Evolutionary conservation across 1,140 invertebrate species (phyloP).

Genomic region (Eriosoma lanigerum): DNA sequence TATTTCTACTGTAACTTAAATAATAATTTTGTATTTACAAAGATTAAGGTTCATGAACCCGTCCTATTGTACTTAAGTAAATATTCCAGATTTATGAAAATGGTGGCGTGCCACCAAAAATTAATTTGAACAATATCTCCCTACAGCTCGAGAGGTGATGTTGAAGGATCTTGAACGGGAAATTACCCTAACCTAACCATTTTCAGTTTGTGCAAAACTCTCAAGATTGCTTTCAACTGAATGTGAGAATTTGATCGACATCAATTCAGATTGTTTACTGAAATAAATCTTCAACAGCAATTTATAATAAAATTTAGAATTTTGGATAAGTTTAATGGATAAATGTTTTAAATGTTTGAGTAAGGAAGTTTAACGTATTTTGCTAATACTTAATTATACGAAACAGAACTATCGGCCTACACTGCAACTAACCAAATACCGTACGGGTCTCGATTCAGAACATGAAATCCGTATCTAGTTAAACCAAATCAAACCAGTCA

Average conservation of each 20-base stretch:
- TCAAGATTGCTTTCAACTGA: neutral
- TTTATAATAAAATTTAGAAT: neutral
- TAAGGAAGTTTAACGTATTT: neutral
- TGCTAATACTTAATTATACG: neutral
- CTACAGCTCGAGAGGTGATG: neutral
- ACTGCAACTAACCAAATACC: neutral
- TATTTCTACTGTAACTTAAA: too few species aligned
- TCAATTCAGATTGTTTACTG: neutral
- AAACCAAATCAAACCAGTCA: neutral
- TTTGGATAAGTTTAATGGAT: neutral
- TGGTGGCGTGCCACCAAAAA: too few species aligned
- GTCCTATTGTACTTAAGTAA: too few species aligned
- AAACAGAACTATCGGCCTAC: neutral
- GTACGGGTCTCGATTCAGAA: neutral
- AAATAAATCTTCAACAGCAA: neutral
- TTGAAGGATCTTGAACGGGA: neutral
- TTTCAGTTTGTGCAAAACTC: neutral
- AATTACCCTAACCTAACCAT: neutral
- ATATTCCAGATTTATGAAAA: too few species aligned
- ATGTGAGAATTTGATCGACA: neutral
- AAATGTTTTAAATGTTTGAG: neutral
- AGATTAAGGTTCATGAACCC: too few species aligned
- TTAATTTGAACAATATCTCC: neutral
- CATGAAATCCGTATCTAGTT: neutral
- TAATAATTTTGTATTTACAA: too few species aligned